Conservation (phyloP, 35 echinoderm and acorn worm species). For the Stichopus chloronotus region DNA sequence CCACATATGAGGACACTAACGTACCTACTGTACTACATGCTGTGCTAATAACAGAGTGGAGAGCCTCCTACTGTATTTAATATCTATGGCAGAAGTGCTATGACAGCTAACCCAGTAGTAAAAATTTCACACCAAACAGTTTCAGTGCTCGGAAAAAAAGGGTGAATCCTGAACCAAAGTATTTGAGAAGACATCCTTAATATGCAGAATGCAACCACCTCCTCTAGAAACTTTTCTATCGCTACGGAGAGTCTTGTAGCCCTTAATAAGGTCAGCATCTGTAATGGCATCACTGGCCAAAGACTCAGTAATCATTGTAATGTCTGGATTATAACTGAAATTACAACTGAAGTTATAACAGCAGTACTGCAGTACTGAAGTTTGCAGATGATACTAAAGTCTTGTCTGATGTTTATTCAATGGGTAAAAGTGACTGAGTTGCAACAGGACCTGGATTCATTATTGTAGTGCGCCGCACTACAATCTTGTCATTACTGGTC, state of each 20-base stretch:
- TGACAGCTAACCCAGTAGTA: background rate
- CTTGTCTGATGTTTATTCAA: background rate
- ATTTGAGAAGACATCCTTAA: background rate
- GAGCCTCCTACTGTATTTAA: background rate
- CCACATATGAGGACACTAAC: background rate
- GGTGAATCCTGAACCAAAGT: background rate
- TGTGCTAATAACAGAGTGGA: background rate
- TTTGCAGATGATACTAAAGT: constrained; percentile 2
- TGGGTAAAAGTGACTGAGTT: background rate
- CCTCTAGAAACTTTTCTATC: background rate
- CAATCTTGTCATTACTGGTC: too few relatives aligned
- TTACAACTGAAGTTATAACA: too few relatives aligned
- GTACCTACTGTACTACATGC: too few relatives aligned
- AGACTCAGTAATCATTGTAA: background rate
- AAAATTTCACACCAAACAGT: background rate
- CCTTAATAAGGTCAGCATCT: background rate
- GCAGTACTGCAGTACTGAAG: background rate
- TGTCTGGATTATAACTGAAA: background rate
- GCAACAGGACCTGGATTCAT: background rate
- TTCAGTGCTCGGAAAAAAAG: background rate
- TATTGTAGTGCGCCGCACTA: too few relatives aligned
- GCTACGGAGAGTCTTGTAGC: constrained; percentile 8
- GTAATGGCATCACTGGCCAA: background rate
- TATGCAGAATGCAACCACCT: constrained; percentile 8
- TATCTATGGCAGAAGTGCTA: background rate